Evolutionary conservation across 2,113 vertebrate species (phyloP).

Genomic region (Poeciliopsis prolifica): DNA sequence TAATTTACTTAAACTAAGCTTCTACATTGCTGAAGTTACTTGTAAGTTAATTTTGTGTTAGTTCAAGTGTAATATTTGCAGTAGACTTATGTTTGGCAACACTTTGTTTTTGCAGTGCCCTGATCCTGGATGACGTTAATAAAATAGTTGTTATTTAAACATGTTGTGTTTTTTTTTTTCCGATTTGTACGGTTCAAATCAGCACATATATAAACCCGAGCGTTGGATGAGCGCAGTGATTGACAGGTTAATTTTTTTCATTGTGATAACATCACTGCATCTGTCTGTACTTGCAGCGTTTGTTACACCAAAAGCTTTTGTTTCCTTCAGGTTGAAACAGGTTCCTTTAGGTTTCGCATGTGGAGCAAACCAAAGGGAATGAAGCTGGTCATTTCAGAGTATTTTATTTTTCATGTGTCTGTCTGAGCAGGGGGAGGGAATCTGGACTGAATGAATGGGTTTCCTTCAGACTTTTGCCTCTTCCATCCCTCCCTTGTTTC

Average conservation of each 20-base stretch:
- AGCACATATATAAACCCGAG: neutral
- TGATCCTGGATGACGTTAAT: too few relatives aligned
- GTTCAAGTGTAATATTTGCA: too few relatives aligned
- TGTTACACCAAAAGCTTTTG: conserved; percentile 23
- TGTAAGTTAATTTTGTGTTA: too few relatives aligned
- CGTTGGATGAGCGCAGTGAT: neutral
- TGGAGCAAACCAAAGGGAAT: neutral
- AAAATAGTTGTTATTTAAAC: neutral
- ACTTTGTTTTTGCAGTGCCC: too few relatives aligned
- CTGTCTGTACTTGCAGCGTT: conserved; percentile 36
- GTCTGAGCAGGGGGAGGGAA: conserved; percentile 63
- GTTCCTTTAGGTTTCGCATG: conserved; percentile 26
- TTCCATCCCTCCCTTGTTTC: conserved; percentile 72
- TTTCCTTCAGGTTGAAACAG: conserved; percentile 44
- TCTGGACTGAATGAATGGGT: conserved; percentile 75
- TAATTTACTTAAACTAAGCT: too few relatives aligned
- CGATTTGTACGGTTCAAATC: too few relatives aligned
- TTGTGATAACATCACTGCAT: conserved; percentile 28
- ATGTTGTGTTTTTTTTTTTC: neutral
- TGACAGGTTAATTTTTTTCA: conserved; percentile 15
- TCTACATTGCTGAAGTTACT: too few relatives aligned
- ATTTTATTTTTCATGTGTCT: conserved; percentile 65
- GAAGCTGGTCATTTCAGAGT: conserved; percentile 31
- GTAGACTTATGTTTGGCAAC: too few relatives aligned
- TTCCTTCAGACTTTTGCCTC: conserved; percentile 69